Conservation (phyloP, 2,113 vertebrate genomes). For the Antechinus stuartii region DNA sequence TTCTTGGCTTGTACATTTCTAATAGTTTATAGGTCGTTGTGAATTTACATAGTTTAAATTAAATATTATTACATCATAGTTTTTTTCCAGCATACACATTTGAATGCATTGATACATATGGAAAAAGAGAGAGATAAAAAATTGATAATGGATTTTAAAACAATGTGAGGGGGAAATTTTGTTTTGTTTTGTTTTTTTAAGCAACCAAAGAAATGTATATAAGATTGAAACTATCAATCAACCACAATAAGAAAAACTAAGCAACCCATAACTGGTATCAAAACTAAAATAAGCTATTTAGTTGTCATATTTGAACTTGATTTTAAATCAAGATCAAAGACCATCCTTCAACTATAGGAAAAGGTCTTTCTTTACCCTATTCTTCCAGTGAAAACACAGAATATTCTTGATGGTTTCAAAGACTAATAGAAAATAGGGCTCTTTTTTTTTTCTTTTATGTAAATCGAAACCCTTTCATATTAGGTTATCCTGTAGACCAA, state of each 20-base stretch:
- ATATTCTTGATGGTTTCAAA: neutral
- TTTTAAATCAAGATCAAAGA: neutral
- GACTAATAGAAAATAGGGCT: slow-evolving; percentile 4
- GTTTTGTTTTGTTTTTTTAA: neutral
- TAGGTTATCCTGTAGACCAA: neutral
- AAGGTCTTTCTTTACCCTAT: neutral
- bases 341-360: neutral
- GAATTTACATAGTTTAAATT: neutral
- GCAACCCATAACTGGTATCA: neutral
- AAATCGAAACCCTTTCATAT: neutral
- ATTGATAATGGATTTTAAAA: neutral
- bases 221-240: neutral
- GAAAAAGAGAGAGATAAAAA: neutral
- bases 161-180: neutral
- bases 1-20: neutral
- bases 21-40: neutral
- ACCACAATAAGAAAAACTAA: neutral
- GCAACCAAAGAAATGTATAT: neutral
- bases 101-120: neutral
- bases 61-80: neutral
- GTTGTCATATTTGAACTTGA: neutral
- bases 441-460: neutral
- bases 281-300: neutral
- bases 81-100: neutral
- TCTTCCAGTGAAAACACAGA: neutral